Base-by-base conservation (phyloP, 2,797 vertebrate species). In the Rhyacichthys aspro region DNA sequence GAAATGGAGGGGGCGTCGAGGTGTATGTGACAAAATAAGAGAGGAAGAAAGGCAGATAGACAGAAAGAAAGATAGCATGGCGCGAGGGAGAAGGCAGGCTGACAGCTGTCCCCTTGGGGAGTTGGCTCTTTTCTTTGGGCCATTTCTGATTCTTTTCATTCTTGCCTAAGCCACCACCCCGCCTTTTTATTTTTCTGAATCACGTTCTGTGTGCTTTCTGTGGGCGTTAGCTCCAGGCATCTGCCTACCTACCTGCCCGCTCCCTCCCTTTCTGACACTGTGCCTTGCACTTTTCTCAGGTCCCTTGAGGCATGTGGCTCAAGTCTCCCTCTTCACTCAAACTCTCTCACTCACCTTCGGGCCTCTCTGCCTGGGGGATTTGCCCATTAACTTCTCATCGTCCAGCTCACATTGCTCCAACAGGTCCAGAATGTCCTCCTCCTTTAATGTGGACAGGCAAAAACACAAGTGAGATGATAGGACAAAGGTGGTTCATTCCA, bases 341-440 rank as follows among this genome's bases (percentile, higher is more conserved):
- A 28, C 33, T 49, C 38, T 32, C 57, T 66, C 76, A 76, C 82
- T 43, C 72, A 91, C 89, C 88, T 90, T 90, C 12, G 85, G 86
- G 72, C 87, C 84, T 70, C 87, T 74, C 69, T 89, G 90, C 78
- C 85, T 82, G 55, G 87, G 88, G 72, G 89, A 83, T 77, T 93
- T 93, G 55, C 91, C 92, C 89, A 93, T 96, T 63, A 99, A 79
- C 78, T 96, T 98, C 88, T 98, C 96, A 49, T 99, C 96, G 43
- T 98, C 96, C 86, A 98, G 91, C 87, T 98, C 96, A 82, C 97
- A 99, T 49, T 98, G 96, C 72, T 99, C 97, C 86, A 99, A 79
- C 74, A 99, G 94, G 86, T 98, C 97, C 88, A 99, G 88, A 87
- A 99, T 97, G 83, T 99, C 97, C 90, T 98, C 97, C 67, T 99